phyloP scores from a whole-genome alignment of 1,140 invertebrate species.

The Leptopilina boulardi region DNA sequence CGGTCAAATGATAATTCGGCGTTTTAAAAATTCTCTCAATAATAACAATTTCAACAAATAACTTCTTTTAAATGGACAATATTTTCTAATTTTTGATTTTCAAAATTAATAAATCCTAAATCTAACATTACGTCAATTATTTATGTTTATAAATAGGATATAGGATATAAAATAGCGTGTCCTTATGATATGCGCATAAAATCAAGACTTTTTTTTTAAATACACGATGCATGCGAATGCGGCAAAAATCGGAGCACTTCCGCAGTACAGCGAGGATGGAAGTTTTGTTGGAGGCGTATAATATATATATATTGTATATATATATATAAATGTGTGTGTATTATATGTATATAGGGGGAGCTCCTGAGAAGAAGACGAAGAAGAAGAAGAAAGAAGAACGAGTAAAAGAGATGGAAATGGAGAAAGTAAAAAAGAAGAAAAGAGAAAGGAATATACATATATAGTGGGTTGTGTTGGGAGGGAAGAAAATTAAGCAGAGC shows the following conservation, averaged over 20 bases:
- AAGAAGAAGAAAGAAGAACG: conserved; percentile 37
- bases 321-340: no score
- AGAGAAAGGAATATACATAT: conserved; percentile 30
- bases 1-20: no score
- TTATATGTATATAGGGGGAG: conserved; percentile 42
- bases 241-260: conserved; percentile 44
- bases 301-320: no score
- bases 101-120: no score
- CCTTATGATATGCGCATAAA: conserved; percentile 7
- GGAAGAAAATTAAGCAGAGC: conserved; percentile 76
- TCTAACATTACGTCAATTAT: conserved; percentile 18
- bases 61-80: no score
- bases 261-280: neutral
- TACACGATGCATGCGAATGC: conserved; percentile 50
- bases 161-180: neutral
- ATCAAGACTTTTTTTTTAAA: neutral
- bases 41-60: no score
- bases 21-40: no score
- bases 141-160: conserved; percentile 22
- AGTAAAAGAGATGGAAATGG: conserved; percentile 42
- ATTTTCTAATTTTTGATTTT: no score
- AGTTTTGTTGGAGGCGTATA: conserved; percentile 44
- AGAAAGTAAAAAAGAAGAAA: conserved; percentile 37
- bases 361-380: conserved; percentile 29
- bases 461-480: conserved; percentile 60